Conservation (phyloP, 92 coral and sea anemone species). For the Heliopora coerulea region DNA sequence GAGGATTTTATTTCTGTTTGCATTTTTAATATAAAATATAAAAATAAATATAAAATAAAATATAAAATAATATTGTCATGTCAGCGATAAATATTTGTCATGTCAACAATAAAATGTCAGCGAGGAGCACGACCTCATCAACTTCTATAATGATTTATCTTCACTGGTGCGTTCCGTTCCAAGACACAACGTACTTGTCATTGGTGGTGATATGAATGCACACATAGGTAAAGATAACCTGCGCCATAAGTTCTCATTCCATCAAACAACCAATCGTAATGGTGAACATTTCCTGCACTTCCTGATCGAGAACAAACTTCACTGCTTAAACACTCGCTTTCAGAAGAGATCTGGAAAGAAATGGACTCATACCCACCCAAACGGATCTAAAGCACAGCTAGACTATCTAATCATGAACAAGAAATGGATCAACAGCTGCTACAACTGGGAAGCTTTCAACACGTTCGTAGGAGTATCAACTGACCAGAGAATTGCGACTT, state of each 20-base stretch:
- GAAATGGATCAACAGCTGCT: conserved; percentile 55
- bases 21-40: too few species aligned
- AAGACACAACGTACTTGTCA: conserved; percentile 28
- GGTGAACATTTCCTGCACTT: conserved; percentile 34
- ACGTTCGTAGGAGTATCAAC: conserved; percentile 46
- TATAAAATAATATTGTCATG: too few species aligned
- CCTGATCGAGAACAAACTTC: conserved; percentile 30
- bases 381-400: conserved; percentile 40
- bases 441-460: conserved; percentile 45
- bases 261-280: conserved; percentile 44
- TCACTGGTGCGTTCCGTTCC: conserved; percentile 18
- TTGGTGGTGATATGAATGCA: conserved; percentile 51
- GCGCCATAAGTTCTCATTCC: conserved; percentile 37
- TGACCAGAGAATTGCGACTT: conserved; percentile 50
- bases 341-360: conserved; percentile 42
- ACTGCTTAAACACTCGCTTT: conserved; percentile 42
- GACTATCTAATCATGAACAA: conserved; percentile 48
- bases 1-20: too few species aligned
- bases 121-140: conserved; percentile 12
- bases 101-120: too few species aligned
- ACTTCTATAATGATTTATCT: conserved; percentile 43
- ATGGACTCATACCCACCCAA: conserved; percentile 44
- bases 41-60: too few species aligned
- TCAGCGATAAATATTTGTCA: too few species aligned
- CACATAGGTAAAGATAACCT: conserved; percentile 30